These are phyloP conservation scores for Megalonaias nervosa DNA, from an alignment of 1,140 invertebrate genomes.

Conservation along the genomic window DNA sequence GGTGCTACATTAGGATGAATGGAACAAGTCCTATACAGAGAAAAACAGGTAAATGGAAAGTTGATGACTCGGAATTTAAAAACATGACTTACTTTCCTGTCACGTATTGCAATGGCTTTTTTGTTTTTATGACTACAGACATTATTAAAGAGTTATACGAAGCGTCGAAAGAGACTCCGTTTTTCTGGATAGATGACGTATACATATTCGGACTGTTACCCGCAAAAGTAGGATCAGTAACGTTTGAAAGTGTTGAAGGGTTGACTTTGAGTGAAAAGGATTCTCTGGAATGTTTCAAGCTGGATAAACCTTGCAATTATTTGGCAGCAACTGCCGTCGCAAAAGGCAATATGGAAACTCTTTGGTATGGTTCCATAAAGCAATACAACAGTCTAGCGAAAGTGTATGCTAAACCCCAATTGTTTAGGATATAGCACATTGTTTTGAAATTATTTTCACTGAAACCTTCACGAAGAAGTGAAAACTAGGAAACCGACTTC, in stretches of 20 bases:
- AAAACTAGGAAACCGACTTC: too few species aligned
- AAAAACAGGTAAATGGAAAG: slow-evolving; percentile 25
- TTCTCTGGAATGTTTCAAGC: slow-evolving; percentile 40
- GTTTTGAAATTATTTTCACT: too few species aligned
- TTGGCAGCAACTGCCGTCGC: slow-evolving; percentile 16
- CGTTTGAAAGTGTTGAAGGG: slow-evolving; percentile 26
- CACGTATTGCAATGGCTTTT: slow-evolving; percentile 67
- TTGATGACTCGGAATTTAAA: slow-evolving; percentile 32
- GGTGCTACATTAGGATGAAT: slow-evolving; percentile 39
- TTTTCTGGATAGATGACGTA: slow-evolving; percentile 69
- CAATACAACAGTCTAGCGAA: too few species aligned
- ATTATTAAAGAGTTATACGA: slow-evolving; percentile 60
- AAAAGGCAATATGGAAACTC: slow-evolving; percentile 18
- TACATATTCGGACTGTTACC: slow-evolving; percentile 65
- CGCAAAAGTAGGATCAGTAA: slow-evolving; percentile 32
- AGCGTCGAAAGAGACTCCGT: slow-evolving; percentile 47
- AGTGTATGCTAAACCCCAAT: too few species aligned
- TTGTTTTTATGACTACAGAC: slow-evolving; percentile 63
- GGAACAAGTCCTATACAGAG: slow-evolving; percentile 41
- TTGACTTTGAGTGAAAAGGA: slow-evolving; percentile 34
- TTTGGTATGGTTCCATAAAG: slow-evolving; percentile 20
- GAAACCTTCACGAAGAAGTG: too few species aligned
- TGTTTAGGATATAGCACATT: too few species aligned
- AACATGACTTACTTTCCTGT: slow-evolving; percentile 28
- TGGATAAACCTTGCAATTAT: slow-evolving; percentile 17